Conservation (phyloP, 2,797 vertebrate genomes). For the Pipistrellus nathusii region DNA sequence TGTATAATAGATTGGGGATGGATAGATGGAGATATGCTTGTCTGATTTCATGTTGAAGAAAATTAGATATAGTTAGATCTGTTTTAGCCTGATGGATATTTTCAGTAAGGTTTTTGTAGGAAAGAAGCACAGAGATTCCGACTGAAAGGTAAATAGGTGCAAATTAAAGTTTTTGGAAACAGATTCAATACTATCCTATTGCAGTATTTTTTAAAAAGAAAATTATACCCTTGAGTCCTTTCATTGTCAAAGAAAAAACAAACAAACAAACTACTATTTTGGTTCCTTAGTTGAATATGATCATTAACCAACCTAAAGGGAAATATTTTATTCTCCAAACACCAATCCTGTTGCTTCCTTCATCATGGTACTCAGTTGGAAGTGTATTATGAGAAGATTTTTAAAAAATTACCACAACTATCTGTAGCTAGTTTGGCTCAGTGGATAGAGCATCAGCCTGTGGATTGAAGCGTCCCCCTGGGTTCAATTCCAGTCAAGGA, state of each 20-base stretch:
- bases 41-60: constrained; percentile 57
- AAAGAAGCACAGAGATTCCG: constrained; percentile 8
- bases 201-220: neutral
- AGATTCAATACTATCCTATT: constrained; percentile 21
- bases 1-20: neutral
- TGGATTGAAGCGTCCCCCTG: no score
- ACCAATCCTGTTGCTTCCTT: constrained; percentile 29
- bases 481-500: neutral
- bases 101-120: constrained; percentile 37
- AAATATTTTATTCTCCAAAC: constrained; percentile 48
- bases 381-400: constrained; percentile 6
- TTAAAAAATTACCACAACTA: neutral
- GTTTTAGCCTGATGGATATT: constrained; percentile 35
- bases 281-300: constrained; percentile 34
- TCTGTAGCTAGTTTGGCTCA: no score
- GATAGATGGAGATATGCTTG: neutral
- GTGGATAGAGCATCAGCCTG: no score
- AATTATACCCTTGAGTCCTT: neutral
- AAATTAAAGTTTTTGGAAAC: constrained; percentile 55
- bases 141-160: neutral
- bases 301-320: constrained; percentile 19
- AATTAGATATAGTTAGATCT: constrained; percentile 45
- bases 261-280: constrained; percentile 36
- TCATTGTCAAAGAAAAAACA: neutral
- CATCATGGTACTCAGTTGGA: neutral